These are phyloP conservation scores for Teleogryllus occipitalis DNA, from an alignment of 1,140 invertebrate species.

Conservation along the genomic window DNA sequence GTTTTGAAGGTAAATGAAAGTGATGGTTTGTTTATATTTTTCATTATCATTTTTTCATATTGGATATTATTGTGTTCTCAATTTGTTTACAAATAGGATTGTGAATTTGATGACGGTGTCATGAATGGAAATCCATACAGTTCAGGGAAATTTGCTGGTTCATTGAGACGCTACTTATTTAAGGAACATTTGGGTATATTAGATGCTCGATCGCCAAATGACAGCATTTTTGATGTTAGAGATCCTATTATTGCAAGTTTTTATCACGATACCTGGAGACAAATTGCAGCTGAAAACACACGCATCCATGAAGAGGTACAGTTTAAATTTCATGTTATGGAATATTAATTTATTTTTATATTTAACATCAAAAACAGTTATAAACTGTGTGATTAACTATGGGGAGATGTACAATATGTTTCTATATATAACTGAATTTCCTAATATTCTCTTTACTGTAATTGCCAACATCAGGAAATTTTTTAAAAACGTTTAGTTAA, in stretches of 20 bases:
- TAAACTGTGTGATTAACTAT: too few relatives aligned
- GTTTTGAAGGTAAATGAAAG: conserved; percentile 54
- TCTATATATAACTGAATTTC: too few relatives aligned
- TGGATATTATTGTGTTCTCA: too few relatives aligned
- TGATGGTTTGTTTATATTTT: background rate
- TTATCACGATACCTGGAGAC: conserved; percentile 72
- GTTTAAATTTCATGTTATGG: background rate
- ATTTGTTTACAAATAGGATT: conserved; percentile 50
- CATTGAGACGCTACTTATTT: conserved; percentile 76
- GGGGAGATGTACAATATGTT: too few relatives aligned
- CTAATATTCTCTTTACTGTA: too few relatives aligned
- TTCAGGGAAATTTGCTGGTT: conserved; percentile 76
- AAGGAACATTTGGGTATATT: conserved; percentile 74
- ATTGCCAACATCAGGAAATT: too few relatives aligned
- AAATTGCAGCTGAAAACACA: conserved; percentile 69
- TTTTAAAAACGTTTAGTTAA: too few relatives aligned
- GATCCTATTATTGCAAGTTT: conserved; percentile 70
- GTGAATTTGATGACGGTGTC: conserved; percentile 63
- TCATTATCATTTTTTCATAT: background rate
- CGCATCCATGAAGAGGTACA: conserved; percentile 76
- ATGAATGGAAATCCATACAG: conserved; percentile 74
- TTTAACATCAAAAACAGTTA: too few relatives aligned
- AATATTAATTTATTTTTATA: background rate
- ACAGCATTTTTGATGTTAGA: conserved; percentile 44
- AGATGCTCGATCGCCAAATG: conserved; percentile 31